Conservation (phyloP, 2,888 invertebrate species). For the Noctua comes region DNA sequence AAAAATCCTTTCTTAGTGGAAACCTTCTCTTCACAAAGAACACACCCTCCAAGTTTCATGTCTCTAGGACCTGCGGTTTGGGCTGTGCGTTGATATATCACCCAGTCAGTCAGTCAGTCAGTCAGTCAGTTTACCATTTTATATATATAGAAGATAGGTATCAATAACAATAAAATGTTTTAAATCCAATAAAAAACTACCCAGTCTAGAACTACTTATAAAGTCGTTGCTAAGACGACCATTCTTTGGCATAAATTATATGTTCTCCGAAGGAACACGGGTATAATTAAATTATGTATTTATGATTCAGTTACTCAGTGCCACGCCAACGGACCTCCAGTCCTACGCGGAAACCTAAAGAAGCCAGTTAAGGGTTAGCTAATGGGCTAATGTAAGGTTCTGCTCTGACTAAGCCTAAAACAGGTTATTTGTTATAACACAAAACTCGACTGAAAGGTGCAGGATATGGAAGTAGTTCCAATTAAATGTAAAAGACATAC, state of each 20-base stretch:
- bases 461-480: slow-evolving; percentile 46
- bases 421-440: slow-evolving; percentile 32
- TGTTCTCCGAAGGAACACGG: slow-evolving; percentile 14
- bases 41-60: too few relatives aligned
- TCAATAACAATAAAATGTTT: not conserved
- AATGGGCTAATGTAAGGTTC: slow-evolving; percentile 3
- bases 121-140: too few relatives aligned
- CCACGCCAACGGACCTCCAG: slow-evolving; percentile 3
- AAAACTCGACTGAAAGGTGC: slow-evolving; percentile 34
- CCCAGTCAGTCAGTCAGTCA: too few relatives aligned
- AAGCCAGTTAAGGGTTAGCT: slow-evolving; percentile 32
- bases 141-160: too few relatives aligned
- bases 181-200: not conserved
- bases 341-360: slow-evolving; percentile 22
- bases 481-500: slow-evolving; percentile 31
- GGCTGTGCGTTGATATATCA: too few relatives aligned
- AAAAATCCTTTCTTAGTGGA: too few relatives aligned
- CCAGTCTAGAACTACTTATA: slow-evolving; percentile 19
- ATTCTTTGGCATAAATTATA: slow-evolving; percentile 21
- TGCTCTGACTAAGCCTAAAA: slow-evolving; percentile 11
- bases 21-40: too few relatives aligned
- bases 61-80: too few relatives aligned
- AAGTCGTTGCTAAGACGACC: slow-evolving; percentile 22
- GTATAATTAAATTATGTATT: slow-evolving; percentile 7
- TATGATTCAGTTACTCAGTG: slow-evolving; percentile 29